Percentiles rank a stretch among this genome's conserved stretches.
phyloP scores from a whole-genome alignment of 2,888 invertebrate genomes.

The Agrilus biguttatus region DNA sequence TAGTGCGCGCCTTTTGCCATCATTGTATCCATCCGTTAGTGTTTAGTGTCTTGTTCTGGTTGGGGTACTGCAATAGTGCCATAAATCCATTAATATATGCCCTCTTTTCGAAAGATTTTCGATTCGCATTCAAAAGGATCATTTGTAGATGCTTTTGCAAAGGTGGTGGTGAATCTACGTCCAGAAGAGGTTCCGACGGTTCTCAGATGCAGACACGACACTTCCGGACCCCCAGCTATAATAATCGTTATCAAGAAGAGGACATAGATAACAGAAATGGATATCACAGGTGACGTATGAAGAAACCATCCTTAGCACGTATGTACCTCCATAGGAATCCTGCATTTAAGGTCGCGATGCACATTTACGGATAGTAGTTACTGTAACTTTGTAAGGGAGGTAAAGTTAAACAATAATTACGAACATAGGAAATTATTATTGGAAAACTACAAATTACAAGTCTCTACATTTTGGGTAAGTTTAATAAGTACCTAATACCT shows the following conservation, averaged over 20 bases:
- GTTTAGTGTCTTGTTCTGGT: constrained; percentile 89
- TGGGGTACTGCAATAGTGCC: constrained; percentile 94
- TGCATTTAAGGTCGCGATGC: constrained; percentile 27
- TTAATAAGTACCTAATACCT: not conserved
- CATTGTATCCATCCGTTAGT: constrained; percentile 72
- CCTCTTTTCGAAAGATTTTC: constrained; percentile 86
- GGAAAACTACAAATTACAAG: no score
- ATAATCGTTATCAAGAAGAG: constrained; percentile 38
- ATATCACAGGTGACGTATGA: constrained; percentile 42
- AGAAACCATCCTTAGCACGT: constrained; percentile 15
- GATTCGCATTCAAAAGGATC: constrained; percentile 86
- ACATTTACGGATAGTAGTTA: constrained; percentile 26
- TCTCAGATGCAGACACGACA: constrained; percentile 36
- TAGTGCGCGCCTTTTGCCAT: constrained; percentile 76
- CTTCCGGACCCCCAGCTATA: constrained; percentile 40
- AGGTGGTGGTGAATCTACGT: constrained; percentile 27
- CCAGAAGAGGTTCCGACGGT: constrained; percentile 41
- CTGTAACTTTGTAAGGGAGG: not conserved
- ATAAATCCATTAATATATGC: constrained; percentile 93
- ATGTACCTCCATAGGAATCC: constrained; percentile 24
- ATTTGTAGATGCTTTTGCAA: constrained; percentile 74
- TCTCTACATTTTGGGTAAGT: not conserved
- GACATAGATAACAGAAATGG: constrained; percentile 39
- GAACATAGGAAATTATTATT: not conserved
- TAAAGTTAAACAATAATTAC: not conserved